Base-by-base conservation (phyloP, 2,888 invertebrate genomes). In the Ditula angustiorana region DNA sequence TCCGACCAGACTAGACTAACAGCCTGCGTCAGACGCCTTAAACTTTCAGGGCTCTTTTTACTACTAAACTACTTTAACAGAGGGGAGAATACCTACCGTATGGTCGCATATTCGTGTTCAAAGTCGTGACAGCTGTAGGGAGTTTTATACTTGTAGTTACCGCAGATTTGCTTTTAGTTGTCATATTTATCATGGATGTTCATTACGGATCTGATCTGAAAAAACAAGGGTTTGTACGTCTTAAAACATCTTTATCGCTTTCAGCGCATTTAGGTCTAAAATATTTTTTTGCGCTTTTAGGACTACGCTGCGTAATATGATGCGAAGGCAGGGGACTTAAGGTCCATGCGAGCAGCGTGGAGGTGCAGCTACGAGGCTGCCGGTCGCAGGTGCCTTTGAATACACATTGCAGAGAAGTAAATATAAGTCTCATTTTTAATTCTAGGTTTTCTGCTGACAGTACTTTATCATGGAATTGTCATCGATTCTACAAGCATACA, bases 1-100 rank as follows among this genome's bases (percentile, higher is more conserved):
- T 80, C 77, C 70, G 71, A 71, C 74, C 66, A 77, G 77, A 79
- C 77, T 79, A 80, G 76, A 79, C 76, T 78, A 79, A 80, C 76
- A 75, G 73, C 67, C 65, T 71, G 67, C 69, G 69, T 75, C 74
- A 69, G 69, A 73, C 65, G 73, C 73, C 55, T 60, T 56, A 52
- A 74, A 74, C 71, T 75, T 75, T 71, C 67, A 71, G 70, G 65
- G 67, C 67, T 64, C 67, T 68, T 72, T 73, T 74, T 69, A 70
- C 66, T 74, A 69, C 68, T 64, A 64, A 59, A 64, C 64, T 58
- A 59, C 53, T 53, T 59, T 50, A 46, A 26, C 50, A 41, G 44
- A 44, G 64, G 35, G 44, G 16, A 28, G 53, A 64, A 59, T 64
- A 59, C 53, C n/a, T n/a, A n/a, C n/a, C n/a, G 28, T 53, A 58